Evolutionary conservation across 2,797 vertebrate species (phyloP), one percentile per base, ranked within the genome.

Genomic region (Prionace glauca): DNA sequence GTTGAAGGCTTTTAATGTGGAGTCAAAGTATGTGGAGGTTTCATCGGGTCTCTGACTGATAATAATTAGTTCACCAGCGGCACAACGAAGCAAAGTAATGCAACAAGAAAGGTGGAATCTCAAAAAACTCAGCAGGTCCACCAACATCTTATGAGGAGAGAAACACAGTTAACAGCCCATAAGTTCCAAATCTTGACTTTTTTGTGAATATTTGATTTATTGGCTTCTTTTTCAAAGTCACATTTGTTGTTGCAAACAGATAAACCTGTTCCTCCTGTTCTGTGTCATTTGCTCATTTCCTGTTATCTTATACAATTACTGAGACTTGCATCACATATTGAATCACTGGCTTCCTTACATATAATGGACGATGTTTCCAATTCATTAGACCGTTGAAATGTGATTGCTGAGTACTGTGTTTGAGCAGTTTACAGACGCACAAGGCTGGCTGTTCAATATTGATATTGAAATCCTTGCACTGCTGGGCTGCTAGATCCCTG

Each of bases 401-500:
- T 95, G 93, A 92, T 92, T 92, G 65, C 90, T 69, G 18, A n/a
- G 62, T 69, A 36, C n/a, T 92, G 67, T 29, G 92, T 50, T 95
- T 95, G 11, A 77, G 18, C 41, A 95, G 41, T 95, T 72, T 29
- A 74, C 26, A 95, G 50, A 92, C 12, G 65, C 29, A 69, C 62
- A 69, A 41, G 18, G 9, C 62, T 69, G 65, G 36, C 69, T 95
- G 45, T 95, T 95, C 93, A 77, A 77, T 56, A 60, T 74, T 77
- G 93, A 56, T 77, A 95, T 36, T 95, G 71, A 77, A 29, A 74
- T 95, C 14, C 50, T 77, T 77, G 41, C 93, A 71, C 93, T 56
- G 41, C 93, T 50, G 67, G 29, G 93, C 29, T 95, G 71, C 69
- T 92, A 69, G 90, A 24, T 69, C 90, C n/a, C 65, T 67, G 65